Evolutionary conservation across 2,797 vertebrate species (phyloP).

Genomic region (Scyliorhinus canicula): DNA sequence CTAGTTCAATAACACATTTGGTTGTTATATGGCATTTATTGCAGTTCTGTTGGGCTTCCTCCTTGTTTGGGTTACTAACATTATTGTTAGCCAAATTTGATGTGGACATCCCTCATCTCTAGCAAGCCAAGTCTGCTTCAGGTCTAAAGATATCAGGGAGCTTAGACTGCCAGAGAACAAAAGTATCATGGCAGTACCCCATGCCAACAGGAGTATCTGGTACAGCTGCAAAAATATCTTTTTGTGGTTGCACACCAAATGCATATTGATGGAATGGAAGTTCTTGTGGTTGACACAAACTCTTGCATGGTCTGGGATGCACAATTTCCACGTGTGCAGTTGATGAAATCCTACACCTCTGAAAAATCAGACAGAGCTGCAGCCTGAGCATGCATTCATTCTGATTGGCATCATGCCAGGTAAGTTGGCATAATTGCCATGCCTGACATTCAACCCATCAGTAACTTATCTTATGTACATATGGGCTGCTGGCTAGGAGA

Average conservation of each 20-base stretch:
- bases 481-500: background rate
- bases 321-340: background rate
- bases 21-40: background rate
- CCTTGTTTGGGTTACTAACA: background rate
- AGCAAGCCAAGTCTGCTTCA: background rate
- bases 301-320: background rate
- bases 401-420: background rate
- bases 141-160: background rate
- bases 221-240: background rate
- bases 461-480: background rate
- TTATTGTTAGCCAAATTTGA: background rate
- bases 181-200: background rate
- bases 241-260: background rate
- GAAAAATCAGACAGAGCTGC: background rate
- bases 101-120: background rate
- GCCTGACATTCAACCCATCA: background rate
- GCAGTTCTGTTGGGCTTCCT: background rate
- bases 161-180: background rate
- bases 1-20: background rate
- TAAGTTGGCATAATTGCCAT: background rate
- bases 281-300: background rate
- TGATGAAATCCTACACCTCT: background rate
- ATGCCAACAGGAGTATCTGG: background rate
- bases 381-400: background rate
- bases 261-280: background rate